Evolutionary conservation across 2,113 vertebrate species (phyloP).

Genomic region (Saccopteryx leptura): DNA sequence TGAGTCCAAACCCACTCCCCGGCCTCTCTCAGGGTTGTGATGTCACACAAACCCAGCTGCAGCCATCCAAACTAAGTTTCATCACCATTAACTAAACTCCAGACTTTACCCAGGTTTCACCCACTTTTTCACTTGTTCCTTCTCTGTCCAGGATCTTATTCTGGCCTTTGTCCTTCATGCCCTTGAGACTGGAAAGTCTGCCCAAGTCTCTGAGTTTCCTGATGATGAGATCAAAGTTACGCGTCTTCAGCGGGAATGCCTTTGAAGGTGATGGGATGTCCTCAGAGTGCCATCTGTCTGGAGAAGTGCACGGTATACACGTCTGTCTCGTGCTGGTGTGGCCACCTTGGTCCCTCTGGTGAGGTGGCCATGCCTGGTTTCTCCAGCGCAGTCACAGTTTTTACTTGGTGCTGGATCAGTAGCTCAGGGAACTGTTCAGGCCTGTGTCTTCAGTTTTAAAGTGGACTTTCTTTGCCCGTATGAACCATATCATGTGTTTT

Average conservation of each 20-base stretch:
- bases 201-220: neutral
- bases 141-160: neutral
- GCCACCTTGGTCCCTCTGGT: neutral
- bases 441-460: neutral
- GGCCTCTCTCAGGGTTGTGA: neutral
- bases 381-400: neutral
- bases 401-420: neutral
- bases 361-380: neutral
- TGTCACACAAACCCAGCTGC: neutral
- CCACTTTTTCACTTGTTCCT: neutral
- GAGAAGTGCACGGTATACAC: neutral
- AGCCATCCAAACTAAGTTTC: neutral
- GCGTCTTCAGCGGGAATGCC: neutral
- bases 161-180: neutral
- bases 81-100: neutral
- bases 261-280: neutral
- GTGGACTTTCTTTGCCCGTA: neutral
- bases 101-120: neutral
- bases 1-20: neutral
- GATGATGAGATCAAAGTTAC: neutral
- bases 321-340: neutral
- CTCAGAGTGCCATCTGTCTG: neutral
- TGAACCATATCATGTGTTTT: fast-evolving
- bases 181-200: neutral
- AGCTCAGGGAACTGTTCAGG: neutral